Conservation (phyloP, 23 tunicate species). For the Clavelina lepadiformis region DNA sequence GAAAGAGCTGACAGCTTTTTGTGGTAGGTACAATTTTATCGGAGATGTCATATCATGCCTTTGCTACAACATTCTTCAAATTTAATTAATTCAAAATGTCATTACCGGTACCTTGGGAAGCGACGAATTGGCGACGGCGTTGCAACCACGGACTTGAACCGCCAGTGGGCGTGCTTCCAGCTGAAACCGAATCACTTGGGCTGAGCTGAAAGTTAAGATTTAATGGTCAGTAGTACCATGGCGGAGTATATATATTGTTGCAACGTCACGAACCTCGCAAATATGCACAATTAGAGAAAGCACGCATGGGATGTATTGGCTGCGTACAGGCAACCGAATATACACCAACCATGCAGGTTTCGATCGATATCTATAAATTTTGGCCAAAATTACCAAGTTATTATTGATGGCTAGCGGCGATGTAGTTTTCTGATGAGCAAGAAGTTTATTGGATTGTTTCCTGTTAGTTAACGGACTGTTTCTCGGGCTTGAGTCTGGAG, state of each 20-base stretch:
- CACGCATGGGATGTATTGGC: too few species aligned
- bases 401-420: constrained; percentile 66
- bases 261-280: not conserved
- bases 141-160: constrained; percentile 88
- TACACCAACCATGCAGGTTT: too few species aligned
- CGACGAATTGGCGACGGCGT: constrained; percentile 67
- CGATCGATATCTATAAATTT: too few species aligned
- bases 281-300: not conserved
- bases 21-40: too few species aligned
- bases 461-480: constrained; percentile 59
- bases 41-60: too few species aligned
- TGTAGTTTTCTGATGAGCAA: constrained; percentile 43
- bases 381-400: constrained; percentile 45
- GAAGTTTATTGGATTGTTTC: constrained; percentile 36
- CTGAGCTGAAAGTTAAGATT: constrained; percentile 21
- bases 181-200: constrained; percentile 54
- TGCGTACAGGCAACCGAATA: too few species aligned
- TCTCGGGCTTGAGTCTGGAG: constrained; percentile 48
- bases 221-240: too few species aligned
- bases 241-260: not conserved
- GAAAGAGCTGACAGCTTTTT: too few species aligned
- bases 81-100: too few species aligned
- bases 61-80: too few species aligned
- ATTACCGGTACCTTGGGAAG: constrained; percentile 91
- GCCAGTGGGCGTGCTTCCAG: constrained; percentile 62